Percentiles rank a stretch among this genome's conserved stretches.
These are phyloP conservation scores for Labia minor DNA, from an alignment of 2,888 invertebrate species.

Conservation along the genomic window DNA sequence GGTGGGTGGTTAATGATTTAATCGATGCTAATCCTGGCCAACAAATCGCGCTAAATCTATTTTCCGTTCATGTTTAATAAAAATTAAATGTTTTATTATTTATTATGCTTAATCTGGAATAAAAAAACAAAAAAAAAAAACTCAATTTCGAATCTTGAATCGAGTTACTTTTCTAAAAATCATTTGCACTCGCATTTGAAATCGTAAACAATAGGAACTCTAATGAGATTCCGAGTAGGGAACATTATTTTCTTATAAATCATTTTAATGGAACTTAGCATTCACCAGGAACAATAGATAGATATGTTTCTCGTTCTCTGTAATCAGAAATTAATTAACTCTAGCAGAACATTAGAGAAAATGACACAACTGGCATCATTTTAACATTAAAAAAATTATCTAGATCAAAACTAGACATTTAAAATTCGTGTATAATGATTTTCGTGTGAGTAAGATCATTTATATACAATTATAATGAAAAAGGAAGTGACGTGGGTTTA, in stretches of 20 bases:
- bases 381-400: constrained; percentile 7
- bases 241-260: constrained; percentile 13
- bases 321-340: constrained; percentile 13
- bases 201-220: not conserved
- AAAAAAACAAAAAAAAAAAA: too few species aligned
- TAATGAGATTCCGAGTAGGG: constrained; percentile 8
- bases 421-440: constrained; percentile 1
- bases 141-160: not conserved
- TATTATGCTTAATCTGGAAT: not conserved
- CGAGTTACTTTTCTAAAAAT: not conserved
- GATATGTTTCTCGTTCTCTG: constrained; percentile 13
- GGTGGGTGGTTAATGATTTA: not conserved
- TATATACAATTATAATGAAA: not conserved
- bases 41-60: too few species aligned
- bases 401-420: constrained; percentile 7
- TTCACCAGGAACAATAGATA: constrained; percentile 13
- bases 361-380: constrained; percentile 7
- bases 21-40: not conserved
- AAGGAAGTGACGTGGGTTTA: not conserved
- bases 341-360: constrained; percentile 8
- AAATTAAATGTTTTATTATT: not conserved
- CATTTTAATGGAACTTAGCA: constrained; percentile 13
- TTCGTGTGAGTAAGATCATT: constrained; percentile 13
- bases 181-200: not conserved
- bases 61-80: not conserved